Evolutionary conservation across 2,113 vertebrate genomes (phyloP).

Genomic region (Lamprologus callipterus): DNA sequence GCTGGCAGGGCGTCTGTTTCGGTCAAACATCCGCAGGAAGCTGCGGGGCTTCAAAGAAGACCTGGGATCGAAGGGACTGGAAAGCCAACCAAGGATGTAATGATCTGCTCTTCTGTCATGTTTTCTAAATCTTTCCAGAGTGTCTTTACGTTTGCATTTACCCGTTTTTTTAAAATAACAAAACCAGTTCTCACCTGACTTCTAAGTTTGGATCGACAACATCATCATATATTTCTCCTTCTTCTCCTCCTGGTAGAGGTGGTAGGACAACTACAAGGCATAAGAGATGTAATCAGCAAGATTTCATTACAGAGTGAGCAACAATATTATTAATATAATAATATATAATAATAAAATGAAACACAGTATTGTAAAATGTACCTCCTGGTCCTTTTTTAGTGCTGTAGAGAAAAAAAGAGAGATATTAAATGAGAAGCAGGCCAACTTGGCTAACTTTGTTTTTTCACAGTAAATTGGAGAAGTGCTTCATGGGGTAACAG

Average conservation of each 20-base stretch:
- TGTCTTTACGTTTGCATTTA: neutral
- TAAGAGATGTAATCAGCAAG: neutral
- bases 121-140: neutral
- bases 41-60: conserved; percentile 68
- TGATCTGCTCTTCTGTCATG: neutral
- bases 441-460: neutral
- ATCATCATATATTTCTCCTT: conserved; percentile 87
- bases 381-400: conserved; percentile 64
- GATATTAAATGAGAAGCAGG: neutral
- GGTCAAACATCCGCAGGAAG: conserved; percentile 83
- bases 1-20: conserved; percentile 78
- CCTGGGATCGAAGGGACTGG: conserved; percentile 71
- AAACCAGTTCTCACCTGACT: conserved; percentile 65
- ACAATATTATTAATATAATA: neutral
- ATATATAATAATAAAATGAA: neutral
- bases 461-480: neutral
- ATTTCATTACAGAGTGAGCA: neutral
- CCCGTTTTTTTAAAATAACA: neutral
- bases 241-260: conserved; percentile 64
- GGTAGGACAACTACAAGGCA: conserved; percentile 69
- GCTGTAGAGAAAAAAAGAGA: conserved; percentile 40
- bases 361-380: conserved; percentile 28
- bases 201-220: conserved; percentile 70
- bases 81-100: conserved; percentile 42
- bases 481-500: neutral